Conservation (phyloP, 2,888 invertebrate species). For the Hermodice carunculata region DNA sequence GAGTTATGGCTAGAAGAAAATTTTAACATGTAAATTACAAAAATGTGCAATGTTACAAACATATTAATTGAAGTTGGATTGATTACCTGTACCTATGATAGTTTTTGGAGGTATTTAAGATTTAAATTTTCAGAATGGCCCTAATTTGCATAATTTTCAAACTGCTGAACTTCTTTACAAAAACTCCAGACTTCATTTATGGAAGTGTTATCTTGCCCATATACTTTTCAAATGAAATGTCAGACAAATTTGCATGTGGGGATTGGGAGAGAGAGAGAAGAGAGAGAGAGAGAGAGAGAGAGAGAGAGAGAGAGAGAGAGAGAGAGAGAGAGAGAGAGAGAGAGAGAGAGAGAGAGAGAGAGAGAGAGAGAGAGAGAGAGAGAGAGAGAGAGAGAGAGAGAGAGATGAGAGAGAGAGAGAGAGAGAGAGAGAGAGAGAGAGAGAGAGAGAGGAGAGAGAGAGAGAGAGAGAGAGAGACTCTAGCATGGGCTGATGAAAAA, state of each 20-base stretch:
- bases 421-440: not conserved
- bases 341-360: not conserved
- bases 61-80: no score
- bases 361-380: not conserved
- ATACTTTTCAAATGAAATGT: not conserved
- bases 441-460: not conserved
- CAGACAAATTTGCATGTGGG: not conserved
- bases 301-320: not conserved
- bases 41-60: no score
- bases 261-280: not conserved
- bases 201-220: no score
- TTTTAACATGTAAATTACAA: no score
- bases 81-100: no score
- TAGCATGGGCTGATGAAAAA: no score
- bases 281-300: not conserved
- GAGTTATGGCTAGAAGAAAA: no score
- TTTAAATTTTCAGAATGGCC: no score
- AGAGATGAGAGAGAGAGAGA: not conserved
- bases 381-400: not conserved
- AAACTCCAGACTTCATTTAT: no score
- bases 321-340: not conserved
- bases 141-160: no score
- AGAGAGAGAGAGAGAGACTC: not conserved
- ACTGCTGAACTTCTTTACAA: no score
- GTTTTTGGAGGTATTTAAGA: no score